Conservation (phyloP, 2,113 vertebrate genomes). For the Seriola rivoliana region DNA sequence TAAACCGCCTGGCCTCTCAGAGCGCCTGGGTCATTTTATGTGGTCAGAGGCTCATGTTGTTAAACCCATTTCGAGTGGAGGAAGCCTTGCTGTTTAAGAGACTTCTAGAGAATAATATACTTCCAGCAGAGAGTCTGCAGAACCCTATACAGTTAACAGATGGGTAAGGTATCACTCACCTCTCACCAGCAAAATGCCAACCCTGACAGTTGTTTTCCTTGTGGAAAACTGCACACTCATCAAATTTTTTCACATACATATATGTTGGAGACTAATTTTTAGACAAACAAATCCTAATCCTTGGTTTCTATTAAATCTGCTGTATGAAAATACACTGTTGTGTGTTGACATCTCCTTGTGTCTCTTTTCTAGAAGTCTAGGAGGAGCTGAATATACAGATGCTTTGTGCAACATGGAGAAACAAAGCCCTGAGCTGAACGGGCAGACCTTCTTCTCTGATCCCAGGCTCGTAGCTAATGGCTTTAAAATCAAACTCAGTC, state of each 20-base stretch:
- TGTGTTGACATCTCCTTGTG: conserved; percentile 11
- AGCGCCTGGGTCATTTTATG: conserved; percentile 91
- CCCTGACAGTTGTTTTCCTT: conserved; percentile 33
- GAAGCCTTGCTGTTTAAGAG: conserved; percentile 92
- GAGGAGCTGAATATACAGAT: conserved; percentile 87
- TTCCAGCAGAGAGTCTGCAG: conserved; percentile 89
- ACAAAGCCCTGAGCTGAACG: conserved; percentile 77
- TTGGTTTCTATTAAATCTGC: background rate
- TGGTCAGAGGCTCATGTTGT: conserved; percentile 87
- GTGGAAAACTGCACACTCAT: conserved; percentile 26
- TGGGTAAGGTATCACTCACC: conserved; percentile 86
- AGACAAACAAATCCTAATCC: background rate
- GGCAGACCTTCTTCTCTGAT: conserved; percentile 87
- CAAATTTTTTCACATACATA: conserved; percentile 6
- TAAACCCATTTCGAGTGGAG: conserved; percentile 94
- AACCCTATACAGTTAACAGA: conserved; percentile 90
- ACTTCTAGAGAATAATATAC: conserved; percentile 92
- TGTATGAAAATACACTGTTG: background rate
- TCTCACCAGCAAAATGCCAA: conserved; percentile 41
- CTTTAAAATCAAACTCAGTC: conserved; percentile 90
- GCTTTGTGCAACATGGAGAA: conserved; percentile 89
- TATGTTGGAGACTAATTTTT: background rate
- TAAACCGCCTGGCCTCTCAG: conserved; percentile 90
- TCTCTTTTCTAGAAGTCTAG: conserved; percentile 83
- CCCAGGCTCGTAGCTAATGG: conserved; percentile 92